These are phyloP conservation scores for Catostomus latipinnis DNA, from an alignment of 2,797 vertebrate species.

Conservation along the genomic window DNA sequence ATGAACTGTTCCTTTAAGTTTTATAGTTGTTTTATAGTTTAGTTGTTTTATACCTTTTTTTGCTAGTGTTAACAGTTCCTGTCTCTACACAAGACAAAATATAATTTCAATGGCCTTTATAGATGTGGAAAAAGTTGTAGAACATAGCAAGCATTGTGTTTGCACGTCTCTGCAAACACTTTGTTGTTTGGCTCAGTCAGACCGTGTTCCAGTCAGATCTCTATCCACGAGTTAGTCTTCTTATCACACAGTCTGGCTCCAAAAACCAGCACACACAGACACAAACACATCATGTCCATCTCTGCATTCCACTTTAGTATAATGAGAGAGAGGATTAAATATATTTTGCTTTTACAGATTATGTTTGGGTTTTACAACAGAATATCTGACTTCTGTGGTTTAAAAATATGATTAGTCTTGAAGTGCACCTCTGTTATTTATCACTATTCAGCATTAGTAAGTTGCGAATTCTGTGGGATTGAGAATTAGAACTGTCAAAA, in stretches of 20 bases:
- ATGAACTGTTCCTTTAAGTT: too few species aligned
- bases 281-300: constrained; percentile 43
- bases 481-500: too few species aligned
- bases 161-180: constrained; percentile 37
- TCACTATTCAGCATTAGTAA: too few species aligned
- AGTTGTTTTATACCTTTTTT: background rate
- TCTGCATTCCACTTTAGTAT: constrained; percentile 40
- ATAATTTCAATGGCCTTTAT: constrained; percentile 2
- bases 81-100: constrained; percentile 19
- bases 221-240: constrained; percentile 31
- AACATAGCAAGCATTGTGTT: constrained; percentile 36
- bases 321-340: constrained; percentile 26
- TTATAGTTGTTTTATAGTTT: too few species aligned
- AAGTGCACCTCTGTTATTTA: background rate
- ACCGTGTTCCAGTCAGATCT: constrained; percentile 35
- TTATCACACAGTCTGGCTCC: constrained; percentile 55
- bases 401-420: background rate
- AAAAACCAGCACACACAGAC: constrained; percentile 39
- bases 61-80: background rate
- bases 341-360: constrained; percentile 26
- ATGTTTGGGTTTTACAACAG: constrained; percentile 2
- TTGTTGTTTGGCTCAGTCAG: constrained; percentile 40
- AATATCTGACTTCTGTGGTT: constrained; percentile 1
- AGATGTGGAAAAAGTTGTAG: background rate
- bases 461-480: too few species aligned